Conservation (phyloP, 2,888 invertebrate genomes). For the Agonopterix heracliana region DNA sequence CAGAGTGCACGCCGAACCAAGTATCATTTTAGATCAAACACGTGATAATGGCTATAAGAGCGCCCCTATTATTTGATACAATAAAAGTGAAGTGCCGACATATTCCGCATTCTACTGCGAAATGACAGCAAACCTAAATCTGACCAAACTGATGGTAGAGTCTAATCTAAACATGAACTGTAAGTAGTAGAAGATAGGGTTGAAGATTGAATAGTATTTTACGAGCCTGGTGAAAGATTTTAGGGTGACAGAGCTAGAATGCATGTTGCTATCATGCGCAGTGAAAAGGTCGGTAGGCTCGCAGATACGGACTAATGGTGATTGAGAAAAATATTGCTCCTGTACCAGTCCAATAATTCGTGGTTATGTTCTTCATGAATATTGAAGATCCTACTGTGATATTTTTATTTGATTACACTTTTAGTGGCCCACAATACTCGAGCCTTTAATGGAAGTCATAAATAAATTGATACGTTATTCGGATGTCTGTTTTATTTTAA, state of each 20-base stretch:
- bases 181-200: conserved; percentile 15
- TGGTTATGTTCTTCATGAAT: conserved; percentile 72
- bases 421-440: conserved; percentile 29
- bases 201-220: conserved; percentile 16
- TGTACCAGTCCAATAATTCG: conserved; percentile 61
- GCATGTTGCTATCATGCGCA: conserved; percentile 43
- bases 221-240: conserved; percentile 43
- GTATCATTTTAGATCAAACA: conserved; percentile 77
- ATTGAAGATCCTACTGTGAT: conserved; percentile 67
- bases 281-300: conserved; percentile 63
- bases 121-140: conserved; percentile 35
- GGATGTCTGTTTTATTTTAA: conserved; percentile 28
- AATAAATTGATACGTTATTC: conserved; percentile 23
- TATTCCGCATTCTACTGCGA: conserved; percentile 72
- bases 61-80: conserved; percentile 76
- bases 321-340: conserved; percentile 73
- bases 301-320: conserved; percentile 74
- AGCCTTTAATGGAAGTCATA: conserved; percentile 45
- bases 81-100: conserved; percentile 76
- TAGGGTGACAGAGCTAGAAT: conserved; percentile 35
- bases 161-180: conserved; percentile 19
- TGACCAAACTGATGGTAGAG: conserved; percentile 32
- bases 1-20: conserved; percentile 48
- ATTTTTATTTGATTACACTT: conserved; percentile 61
- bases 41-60: conserved; percentile 75